These are phyloP conservation scores for Polietes domitor DNA, from an alignment of 2,888 invertebrate species.

Conservation along the genomic window DNA sequence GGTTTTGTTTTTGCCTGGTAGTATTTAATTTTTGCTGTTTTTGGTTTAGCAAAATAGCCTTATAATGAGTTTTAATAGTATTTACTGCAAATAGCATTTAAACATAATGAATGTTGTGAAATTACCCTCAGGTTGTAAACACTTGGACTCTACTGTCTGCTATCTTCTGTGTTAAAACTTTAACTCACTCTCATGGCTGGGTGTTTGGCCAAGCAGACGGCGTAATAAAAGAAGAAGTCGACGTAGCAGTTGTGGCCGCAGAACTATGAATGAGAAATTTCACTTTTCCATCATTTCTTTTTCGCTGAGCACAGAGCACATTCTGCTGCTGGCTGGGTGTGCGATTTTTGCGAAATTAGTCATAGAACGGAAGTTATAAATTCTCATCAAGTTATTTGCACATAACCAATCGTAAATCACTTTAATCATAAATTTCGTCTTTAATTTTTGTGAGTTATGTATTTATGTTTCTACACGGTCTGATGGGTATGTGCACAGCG, in stretches of 20 bases:
- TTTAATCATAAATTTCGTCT: constrained; percentile 20
- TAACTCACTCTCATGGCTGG: no score
- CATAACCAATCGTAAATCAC: constrained; percentile 35
- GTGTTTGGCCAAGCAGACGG: not conserved
- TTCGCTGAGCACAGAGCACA: not conserved
- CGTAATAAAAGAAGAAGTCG: not conserved
- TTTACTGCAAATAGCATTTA: constrained; percentile 22
- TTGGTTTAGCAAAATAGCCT: constrained; percentile 29
- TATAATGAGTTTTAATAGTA: constrained; percentile 41
- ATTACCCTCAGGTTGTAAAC: constrained; percentile 32
- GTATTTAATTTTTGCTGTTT: not conserved
- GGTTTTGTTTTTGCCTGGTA: not conserved
- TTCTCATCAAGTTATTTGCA: constrained; percentile 68
- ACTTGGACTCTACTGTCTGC: not conserved
- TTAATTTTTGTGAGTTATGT: not conserved
- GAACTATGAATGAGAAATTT: constrained; percentile 15
- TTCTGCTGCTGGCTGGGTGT: not conserved
- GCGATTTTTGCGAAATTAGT: not conserved
- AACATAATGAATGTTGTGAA: constrained; percentile 38
- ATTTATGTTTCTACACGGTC: no score
- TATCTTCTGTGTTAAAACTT: not conserved
- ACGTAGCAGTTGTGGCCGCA: not conserved
- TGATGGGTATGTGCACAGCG: no score
- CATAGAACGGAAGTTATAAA: constrained; percentile 60
- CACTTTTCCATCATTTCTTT: constrained; percentile 27